Conservation (phyloP, 2,113 vertebrate genomes). For the Columba janthina region DNA sequence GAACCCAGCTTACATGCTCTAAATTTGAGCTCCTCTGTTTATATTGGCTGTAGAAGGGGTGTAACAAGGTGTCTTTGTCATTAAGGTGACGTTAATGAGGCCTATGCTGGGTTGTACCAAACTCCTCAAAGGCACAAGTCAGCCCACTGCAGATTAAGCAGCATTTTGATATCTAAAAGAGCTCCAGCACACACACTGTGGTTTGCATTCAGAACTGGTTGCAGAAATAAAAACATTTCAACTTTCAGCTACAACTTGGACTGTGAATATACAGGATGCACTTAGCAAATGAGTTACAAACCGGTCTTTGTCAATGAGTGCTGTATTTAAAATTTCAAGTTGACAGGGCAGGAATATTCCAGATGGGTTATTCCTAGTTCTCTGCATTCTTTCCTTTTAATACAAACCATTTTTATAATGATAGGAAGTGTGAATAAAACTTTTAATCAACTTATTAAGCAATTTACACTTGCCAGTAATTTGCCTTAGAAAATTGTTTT, state of each 20-base stretch:
- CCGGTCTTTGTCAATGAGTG: neutral
- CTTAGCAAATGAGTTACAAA: neutral
- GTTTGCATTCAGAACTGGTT: neutral
- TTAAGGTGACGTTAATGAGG: neutral
- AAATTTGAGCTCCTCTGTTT: neutral
- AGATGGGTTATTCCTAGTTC: neutral
- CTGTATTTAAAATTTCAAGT: neutral
- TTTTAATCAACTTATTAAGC: neutral
- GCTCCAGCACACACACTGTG: accelerated
- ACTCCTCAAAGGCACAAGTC: neutral
- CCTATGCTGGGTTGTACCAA: neutral
- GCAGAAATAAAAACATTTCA: neutral
- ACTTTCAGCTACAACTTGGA: neutral
- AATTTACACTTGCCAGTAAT: neutral
- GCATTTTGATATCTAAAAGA: neutral
- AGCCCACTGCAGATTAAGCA: neutral
- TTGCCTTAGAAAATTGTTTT: neutral
- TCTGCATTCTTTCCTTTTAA: neutral
- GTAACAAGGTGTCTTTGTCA: neutral
- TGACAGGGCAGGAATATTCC: neutral
- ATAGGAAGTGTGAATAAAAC: neutral
- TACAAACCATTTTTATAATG: neutral
- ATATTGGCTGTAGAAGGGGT: neutral
- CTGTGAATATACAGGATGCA: neutral
- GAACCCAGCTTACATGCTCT: neutral